Base-by-base conservation (phyloP, 2,888 invertebrate genomes). In the Blomia tropicalis region DNA sequence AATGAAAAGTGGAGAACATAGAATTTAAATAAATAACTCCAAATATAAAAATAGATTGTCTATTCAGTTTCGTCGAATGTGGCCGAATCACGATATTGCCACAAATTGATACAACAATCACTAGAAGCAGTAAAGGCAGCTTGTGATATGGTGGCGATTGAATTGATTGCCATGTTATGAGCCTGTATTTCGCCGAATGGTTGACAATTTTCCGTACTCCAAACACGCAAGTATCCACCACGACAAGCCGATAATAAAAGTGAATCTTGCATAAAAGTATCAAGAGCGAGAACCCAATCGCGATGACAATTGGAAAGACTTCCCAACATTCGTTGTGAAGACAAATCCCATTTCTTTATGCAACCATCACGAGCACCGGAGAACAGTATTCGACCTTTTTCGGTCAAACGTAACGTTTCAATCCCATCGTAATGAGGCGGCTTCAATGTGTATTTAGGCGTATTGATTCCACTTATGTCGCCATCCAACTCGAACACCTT, bases 381-480 rank as follows among this genome's bases (percentile, higher is more conserved):
- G 78, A 86, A 89, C 23, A 89, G 77, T 19, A 78, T 79, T 67
- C 80, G 77, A 32, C 80, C 82, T 65, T 76, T 74, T 11, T 56
- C 29, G 2, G 29, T 23, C 59, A 84, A 76, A 32, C 83, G 81
- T 56, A 89, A 77, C 47, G 85, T 83, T 72, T 88, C 85, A 60
- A 90, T 85, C 29, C 88, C 89, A 74, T 89, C 89, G 73, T 89
- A 89, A 75, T 89, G 89, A 4, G 89, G 89, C 17, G 89, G 89
- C 69, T 84, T 82, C 63, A 86, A 76, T 69, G 83, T 80, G 61
- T 81, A 78, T 32, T 82, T 75, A 67, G 80, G 81, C 70, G 76
- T 74, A 58, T 79, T 74, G 68, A 80, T 78, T n/a, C 78, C 75
- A 29, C 70, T 70, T 36, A 73, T 71, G 51, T 73, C 73, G 53